These are phyloP conservation scores for Agriopis aurantiaria DNA, from an alignment of 2,888 invertebrate species.

Conservation along the genomic window DNA sequence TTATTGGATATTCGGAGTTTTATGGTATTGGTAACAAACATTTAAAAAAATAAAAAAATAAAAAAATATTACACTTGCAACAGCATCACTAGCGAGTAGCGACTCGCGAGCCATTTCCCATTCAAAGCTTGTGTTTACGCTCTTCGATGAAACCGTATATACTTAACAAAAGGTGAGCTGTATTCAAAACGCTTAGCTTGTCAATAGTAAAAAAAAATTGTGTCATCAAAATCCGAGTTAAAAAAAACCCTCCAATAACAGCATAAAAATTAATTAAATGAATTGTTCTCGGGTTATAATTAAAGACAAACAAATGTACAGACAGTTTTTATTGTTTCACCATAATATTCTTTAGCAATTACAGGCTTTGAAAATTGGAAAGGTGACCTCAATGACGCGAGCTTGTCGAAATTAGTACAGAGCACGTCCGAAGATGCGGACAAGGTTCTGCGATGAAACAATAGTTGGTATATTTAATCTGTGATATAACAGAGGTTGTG, in stretches of 20 bases:
- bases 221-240: too few relatives aligned
- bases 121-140: too few relatives aligned
- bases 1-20: too few relatives aligned
- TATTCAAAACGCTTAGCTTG: too few relatives aligned
- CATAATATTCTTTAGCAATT: conserved; percentile 43
- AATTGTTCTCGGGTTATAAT: not conserved
- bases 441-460: conserved; percentile 21
- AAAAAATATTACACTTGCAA: too few relatives aligned
- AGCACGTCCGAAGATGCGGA: conserved; percentile 32
- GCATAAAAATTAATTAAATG: not conserved
- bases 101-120: too few relatives aligned
- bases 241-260: not conserved
- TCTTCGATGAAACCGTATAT: too few relatives aligned
- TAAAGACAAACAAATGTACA: not conserved
- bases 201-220: too few relatives aligned
- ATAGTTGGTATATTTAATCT: not conserved
- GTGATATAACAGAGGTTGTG: conserved; percentile 18
- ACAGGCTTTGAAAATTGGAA: conserved; percentile 46
- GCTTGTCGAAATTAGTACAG: conserved; percentile 47
- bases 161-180: too few relatives aligned
- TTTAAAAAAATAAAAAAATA: too few relatives aligned
- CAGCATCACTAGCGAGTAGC: too few relatives aligned
- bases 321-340: conserved; percentile 3
- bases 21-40: too few relatives aligned
- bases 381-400: conserved; percentile 48